Evolutionary conservation across 1,140 invertebrate genomes (phyloP).

Genomic region (Hyposmocoma kahamanoa): DNA sequence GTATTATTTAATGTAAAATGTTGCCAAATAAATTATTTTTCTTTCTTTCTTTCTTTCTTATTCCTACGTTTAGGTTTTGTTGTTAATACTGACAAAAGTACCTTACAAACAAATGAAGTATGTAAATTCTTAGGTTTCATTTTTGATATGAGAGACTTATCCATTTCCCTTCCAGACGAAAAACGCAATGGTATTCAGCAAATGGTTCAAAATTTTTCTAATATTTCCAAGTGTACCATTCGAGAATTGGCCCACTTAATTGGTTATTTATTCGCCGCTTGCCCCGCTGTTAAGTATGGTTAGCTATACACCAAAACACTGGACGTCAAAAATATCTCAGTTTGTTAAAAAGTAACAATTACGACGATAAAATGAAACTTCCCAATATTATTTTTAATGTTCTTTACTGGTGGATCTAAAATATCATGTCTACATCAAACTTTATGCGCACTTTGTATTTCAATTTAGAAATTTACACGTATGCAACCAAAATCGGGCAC

Average conservation of each 20-base stretch:
- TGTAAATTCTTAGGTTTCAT: constrained; percentile 16
- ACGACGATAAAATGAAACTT: constrained; percentile 9
- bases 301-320: constrained; percentile 18
- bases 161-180: constrained; percentile 7
- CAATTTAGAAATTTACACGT: background rate
- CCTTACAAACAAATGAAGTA: background rate
- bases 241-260: constrained; percentile 13
- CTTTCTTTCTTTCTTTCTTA: too few species aligned
- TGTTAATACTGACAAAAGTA: constrained; percentile 18
- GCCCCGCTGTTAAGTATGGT: constrained; percentile 17
- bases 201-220: constrained; percentile 9
- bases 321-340: constrained; percentile 4
- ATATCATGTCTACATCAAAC: background rate
- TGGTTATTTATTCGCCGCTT: constrained; percentile 13
- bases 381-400: constrained; percentile 2
- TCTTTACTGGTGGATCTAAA: background rate
- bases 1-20: too few species aligned
- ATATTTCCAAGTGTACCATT: constrained; percentile 7
- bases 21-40: too few species aligned
- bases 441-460: background rate
- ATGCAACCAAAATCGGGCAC: background rate
- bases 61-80: constrained; percentile 21
- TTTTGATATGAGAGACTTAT: constrained; percentile 1
- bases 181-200: constrained; percentile 11
- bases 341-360: background rate